These are phyloP conservation scores for Anorthoa munda DNA, from an alignment of 2,888 invertebrate species.

Conservation along the genomic window DNA sequence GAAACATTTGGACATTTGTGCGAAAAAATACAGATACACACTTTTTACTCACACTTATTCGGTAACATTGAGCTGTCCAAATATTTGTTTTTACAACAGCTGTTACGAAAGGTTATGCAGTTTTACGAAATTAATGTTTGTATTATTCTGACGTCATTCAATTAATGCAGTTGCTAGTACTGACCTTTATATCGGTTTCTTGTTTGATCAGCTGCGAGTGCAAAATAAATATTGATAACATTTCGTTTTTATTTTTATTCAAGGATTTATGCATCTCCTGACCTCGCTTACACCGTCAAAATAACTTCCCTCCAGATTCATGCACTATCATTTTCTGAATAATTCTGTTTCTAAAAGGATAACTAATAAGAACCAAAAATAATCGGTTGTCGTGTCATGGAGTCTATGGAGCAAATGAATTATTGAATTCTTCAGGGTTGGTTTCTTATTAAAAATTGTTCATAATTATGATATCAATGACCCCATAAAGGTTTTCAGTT, in stretches of 20 bases:
- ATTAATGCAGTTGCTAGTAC: background rate
- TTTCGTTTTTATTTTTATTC: background rate
- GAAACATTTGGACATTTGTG: constrained; percentile 32
- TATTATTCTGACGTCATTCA: constrained; percentile 21
- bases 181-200: constrained; percentile 4
- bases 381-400: too few relatives aligned
- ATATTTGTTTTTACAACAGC: constrained; percentile 37
- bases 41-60: constrained; percentile 39
- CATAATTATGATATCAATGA: background rate
- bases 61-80: constrained; percentile 44
- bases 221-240: background rate
- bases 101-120: constrained; percentile 22
- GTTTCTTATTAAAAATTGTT: background rate
- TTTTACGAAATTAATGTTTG: constrained; percentile 33
- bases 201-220: constrained; percentile 12
- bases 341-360: background rate
- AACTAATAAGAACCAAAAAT: too few relatives aligned
- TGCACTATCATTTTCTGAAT: background rate
- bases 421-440: background rate
- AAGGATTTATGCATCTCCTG: background rate
- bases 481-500: background rate
- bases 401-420: background rate
- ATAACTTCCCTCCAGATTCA: background rate
- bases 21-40: constrained; percentile 37
- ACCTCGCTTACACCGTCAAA: background rate